phyloP scores from a whole-genome alignment of 2,888 invertebrate genomes.

The Peribatodes rhomboidaria region DNA sequence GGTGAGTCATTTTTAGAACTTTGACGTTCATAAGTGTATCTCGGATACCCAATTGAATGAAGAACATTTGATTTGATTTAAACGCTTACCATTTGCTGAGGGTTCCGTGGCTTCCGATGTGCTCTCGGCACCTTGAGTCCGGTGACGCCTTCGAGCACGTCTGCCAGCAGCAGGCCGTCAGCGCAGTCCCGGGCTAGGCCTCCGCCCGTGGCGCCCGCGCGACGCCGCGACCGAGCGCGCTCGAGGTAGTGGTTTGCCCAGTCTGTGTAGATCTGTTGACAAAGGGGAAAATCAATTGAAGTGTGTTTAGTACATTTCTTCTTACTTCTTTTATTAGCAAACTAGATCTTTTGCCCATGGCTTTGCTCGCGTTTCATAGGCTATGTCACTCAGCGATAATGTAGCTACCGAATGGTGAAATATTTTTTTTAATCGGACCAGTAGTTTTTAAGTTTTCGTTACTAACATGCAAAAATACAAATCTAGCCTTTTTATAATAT shows the following conservation, averaged over 20 bases:
- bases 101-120: slow-evolving; percentile 94
- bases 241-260: slow-evolving; percentile 99
- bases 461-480: too few species aligned
- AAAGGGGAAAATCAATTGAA: neutral
- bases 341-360: too few species aligned
- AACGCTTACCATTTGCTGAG: slow-evolving; percentile 97
- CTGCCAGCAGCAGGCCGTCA: slow-evolving; percentile 96
- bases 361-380: too few species aligned
- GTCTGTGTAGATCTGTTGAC: slow-evolving; percentile 96
- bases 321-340: neutral
- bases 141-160: slow-evolving; percentile 97
- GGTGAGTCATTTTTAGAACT: too few species aligned
- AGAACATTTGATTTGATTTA: too few species aligned
- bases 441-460: too few species aligned
- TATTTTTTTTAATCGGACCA: too few species aligned
- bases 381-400: too few species aligned
- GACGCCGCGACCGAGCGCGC: slow-evolving; percentile 94
- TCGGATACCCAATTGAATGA: too few species aligned
- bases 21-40: too few species aligned
- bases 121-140: slow-evolving; percentile 89
- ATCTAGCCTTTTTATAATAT: too few species aligned
- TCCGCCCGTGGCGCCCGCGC: slow-evolving; percentile 88
- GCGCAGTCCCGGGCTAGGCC: slow-evolving; percentile 96
- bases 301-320: neutral
- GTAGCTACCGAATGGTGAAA: too few species aligned